Conservation (phyloP, 2,797 vertebrate genomes). For the Cephalopachus bancanus region DNA sequence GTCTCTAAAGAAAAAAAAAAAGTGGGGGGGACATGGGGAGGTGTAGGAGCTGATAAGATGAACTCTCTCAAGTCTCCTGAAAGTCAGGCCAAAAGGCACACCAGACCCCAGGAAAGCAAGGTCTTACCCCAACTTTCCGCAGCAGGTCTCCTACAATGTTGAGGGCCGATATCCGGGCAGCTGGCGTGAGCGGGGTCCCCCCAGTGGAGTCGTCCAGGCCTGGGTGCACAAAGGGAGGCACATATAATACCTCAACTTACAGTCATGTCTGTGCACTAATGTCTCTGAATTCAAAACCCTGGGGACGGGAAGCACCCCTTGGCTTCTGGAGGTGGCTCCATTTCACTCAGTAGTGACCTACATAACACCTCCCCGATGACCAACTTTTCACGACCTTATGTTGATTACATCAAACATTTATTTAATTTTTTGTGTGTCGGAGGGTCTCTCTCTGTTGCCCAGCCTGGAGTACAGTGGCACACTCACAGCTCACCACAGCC, state of each 20-base stretch:
- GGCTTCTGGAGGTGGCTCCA: not conserved
- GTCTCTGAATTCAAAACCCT: rapidly evolving
- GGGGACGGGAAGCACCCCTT: not conserved
- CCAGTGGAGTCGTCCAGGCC: slow-evolving; percentile 91
- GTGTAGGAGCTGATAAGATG: not conserved
- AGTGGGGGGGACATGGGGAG: not conserved
- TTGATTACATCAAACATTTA: not conserved
- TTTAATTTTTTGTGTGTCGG: not conserved
- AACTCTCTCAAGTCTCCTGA: not conserved
- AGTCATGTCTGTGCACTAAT: rapidly evolving
- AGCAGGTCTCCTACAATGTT: slow-evolving; percentile 98
- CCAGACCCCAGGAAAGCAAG: rapidly evolving
- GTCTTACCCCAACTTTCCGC: slow-evolving; percentile 97
- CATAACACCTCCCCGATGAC: not conserved
- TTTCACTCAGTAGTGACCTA: not conserved
- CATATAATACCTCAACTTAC: rapidly evolving
- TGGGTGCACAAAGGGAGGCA: slow-evolving; percentile 44
- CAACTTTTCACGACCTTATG: not conserved
- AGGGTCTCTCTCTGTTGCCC: not conserved
- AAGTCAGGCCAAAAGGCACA: not conserved
- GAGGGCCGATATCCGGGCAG: slow-evolving; percentile 97
- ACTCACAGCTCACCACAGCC: not conserved
- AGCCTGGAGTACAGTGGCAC: not conserved
- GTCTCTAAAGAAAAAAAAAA: not conserved
- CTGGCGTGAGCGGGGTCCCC: slow-evolving; percentile 96